Evolutionary conservation across 2,113 vertebrate species (phyloP).

Genomic region (Clarias gariepinus): DNA sequence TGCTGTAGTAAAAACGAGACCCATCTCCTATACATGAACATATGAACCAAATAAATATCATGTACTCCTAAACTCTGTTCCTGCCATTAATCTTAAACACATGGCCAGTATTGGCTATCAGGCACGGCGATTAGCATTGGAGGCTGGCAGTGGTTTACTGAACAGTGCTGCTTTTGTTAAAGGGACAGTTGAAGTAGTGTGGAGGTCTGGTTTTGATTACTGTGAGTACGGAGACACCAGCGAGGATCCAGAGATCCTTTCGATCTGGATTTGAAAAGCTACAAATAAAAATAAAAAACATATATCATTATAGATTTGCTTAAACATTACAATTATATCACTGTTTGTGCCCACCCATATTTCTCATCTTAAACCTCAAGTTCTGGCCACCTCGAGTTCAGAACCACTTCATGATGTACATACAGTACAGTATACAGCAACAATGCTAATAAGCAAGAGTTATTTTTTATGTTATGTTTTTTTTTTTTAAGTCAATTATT

Average conservation of each 20-base stretch:
- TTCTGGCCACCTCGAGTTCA: neutral
- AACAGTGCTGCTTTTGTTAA: constrained; percentile 28
- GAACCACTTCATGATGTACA: neutral
- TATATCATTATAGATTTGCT: neutral
- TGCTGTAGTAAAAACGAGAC: neutral
- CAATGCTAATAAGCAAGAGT: neutral
- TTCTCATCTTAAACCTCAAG: neutral
- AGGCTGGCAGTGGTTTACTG: neutral
- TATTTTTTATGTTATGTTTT: too few relatives aligned
- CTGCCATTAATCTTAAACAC: neutral
- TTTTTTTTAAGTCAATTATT: too few relatives aligned
- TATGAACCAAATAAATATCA: neutral
- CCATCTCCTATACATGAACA: neutral
- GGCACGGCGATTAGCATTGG: neutral
- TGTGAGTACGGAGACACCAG: neutral
- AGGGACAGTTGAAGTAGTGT: neutral
- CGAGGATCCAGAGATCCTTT: neutral
- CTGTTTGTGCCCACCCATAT: neutral
- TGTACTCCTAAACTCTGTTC: neutral
- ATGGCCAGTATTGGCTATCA: constrained; percentile 1
- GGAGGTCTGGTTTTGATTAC: constrained; percentile 15
- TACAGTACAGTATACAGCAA: neutral
- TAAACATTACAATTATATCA: neutral
- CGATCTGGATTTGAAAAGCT: neutral
- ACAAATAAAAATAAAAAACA: neutral